phyloP scores from a whole-genome alignment of 2,113 vertebrate genomes.

The Coptodon bakossiorum region DNA sequence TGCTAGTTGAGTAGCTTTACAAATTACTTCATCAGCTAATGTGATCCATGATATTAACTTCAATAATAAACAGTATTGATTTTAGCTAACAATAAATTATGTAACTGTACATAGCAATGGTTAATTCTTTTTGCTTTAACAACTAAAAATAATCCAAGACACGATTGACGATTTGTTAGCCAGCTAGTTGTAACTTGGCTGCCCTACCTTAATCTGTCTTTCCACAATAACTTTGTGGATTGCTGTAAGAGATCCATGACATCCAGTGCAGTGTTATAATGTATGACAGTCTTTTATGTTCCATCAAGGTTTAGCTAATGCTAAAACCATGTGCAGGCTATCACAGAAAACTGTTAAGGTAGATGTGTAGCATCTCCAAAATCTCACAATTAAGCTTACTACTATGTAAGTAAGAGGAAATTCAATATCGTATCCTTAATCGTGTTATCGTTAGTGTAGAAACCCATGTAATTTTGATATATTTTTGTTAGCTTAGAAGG shows the following conservation, averaged over 20 bases:
- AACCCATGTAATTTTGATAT: not conserved
- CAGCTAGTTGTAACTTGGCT: not conserved
- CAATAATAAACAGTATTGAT: not conserved
- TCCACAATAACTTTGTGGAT: not conserved
- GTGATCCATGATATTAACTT: not conserved
- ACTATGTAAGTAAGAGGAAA: not conserved
- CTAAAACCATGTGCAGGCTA: not conserved
- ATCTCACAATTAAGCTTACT: not conserved
- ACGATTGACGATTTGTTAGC: not conserved
- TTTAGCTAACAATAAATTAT: not conserved
- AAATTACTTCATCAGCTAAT: not conserved
- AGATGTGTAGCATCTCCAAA: not conserved
- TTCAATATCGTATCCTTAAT: not conserved
- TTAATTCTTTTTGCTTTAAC: fast-evolving
- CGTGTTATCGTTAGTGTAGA: not conserved
- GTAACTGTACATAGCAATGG: not conserved
- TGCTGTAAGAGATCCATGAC: not conserved
- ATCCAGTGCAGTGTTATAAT: not conserved
- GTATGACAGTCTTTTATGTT: not conserved
- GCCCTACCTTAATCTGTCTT: not conserved
- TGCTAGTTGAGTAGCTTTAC: not conserved
- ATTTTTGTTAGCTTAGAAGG: not conserved
- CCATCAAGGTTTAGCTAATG: not conserved
- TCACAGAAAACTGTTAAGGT: not conserved
- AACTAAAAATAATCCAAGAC: not conserved